These are phyloP conservation scores for Julus scanicus DNA, from an alignment of 2,888 invertebrate genomes.

Conservation along the genomic window DNA sequence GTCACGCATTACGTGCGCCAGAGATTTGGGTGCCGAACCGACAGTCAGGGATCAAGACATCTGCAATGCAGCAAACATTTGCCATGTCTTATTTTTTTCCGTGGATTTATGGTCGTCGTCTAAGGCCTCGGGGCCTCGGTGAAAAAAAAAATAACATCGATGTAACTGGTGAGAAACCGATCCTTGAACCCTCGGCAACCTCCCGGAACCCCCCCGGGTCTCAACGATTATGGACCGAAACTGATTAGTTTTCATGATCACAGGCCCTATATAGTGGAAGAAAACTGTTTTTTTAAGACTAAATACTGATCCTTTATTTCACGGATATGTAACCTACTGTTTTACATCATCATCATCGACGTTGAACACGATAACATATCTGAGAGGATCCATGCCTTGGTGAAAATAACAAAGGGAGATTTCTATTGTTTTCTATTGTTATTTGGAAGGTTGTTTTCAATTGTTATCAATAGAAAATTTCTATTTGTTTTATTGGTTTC, in stretches of 20 bases:
- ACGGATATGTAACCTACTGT: too few species aligned
- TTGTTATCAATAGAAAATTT: too few species aligned
- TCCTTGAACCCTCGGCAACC: neutral
- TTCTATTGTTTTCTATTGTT: too few species aligned
- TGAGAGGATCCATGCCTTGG: too few species aligned
- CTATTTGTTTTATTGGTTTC: too few species aligned
- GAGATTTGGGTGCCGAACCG: neutral
- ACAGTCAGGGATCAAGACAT: neutral
- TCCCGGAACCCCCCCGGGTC: neutral
- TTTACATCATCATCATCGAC: too few species aligned
- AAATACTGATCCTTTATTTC: neutral
- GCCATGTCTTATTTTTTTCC: conserved; percentile 17
- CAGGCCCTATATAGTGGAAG: neutral
- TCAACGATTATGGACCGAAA: neutral
- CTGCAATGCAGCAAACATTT: conserved; percentile 33
- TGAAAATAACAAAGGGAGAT: too few species aligned
- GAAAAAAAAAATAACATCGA: neutral
- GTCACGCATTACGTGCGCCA: too few species aligned
- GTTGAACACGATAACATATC: too few species aligned
- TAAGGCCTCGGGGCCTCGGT: neutral
- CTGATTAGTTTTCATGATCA: neutral
- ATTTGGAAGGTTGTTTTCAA: too few species aligned
- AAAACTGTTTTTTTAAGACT: neutral
- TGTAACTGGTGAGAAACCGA: neutral
- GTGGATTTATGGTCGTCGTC: neutral